Evolutionary conservation across 2,797 vertebrate genomes (phyloP).

Genomic region (Propithecus deckenii): DNA sequence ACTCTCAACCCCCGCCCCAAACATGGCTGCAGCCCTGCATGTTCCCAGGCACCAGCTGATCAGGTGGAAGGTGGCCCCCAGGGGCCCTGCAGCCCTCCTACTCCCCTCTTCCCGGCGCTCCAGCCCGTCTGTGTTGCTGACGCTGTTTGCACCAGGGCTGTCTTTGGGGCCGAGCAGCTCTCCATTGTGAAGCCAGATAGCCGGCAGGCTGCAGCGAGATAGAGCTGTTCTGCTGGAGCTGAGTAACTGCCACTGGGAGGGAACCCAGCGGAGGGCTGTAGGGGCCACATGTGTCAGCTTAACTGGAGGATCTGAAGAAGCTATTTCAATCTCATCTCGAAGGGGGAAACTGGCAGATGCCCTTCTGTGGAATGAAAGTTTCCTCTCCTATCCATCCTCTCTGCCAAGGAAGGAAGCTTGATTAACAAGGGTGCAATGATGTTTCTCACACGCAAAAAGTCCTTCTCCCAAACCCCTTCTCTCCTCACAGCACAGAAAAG

Average conservation of each 20-base stretch:
- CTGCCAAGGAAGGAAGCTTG: background rate
- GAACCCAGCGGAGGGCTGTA: background rate
- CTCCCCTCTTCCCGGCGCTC: background rate
- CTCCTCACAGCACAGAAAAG: background rate
- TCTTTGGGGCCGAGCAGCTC: background rate
- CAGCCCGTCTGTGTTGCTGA: background rate
- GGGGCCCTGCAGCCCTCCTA: background rate
- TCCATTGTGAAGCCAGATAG: conserved; percentile 50
- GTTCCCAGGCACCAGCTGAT: background rate
- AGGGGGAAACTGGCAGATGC: conserved; percentile 50
- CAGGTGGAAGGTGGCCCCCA: background rate
- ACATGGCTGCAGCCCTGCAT: background rate
- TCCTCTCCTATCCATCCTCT: background rate
- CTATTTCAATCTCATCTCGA: background rate
- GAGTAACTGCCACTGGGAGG: conserved; percentile 31
- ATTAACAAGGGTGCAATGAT: background rate
- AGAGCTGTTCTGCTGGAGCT: background rate
- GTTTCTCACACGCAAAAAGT: background rate
- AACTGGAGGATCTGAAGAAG: conserved; percentile 32
- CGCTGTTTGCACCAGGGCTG: background rate
- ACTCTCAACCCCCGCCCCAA: background rate
- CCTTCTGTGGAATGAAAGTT: conserved; percentile 30
- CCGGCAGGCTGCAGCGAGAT: background rate
- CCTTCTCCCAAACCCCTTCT: background rate
- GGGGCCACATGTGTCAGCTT: conserved; percentile 24